phyloP scores from a whole-genome alignment of 2,797 vertebrate species.

The Anableps anableps region DNA sequence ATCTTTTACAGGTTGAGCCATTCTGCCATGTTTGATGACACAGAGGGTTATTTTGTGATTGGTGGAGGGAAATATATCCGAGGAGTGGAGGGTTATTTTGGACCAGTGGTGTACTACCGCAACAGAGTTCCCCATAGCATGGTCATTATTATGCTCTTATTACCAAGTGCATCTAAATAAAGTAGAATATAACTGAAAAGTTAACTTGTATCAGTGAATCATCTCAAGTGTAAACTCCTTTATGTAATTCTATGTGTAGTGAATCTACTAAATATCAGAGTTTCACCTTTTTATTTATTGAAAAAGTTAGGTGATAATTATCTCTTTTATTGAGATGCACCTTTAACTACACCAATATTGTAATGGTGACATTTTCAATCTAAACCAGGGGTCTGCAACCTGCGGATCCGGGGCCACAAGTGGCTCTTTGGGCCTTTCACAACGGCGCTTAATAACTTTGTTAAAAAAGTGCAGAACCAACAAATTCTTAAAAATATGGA shows the following conservation, averaged over 20 bases:
- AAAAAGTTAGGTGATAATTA: background rate
- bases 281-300: background rate
- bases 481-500: no score
- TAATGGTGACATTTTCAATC: background rate
- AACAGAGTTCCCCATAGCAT: slow-evolving; percentile 56
- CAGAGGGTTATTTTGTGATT: slow-evolving; percentile 81
- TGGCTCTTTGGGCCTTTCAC: no score
- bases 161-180: background rate
- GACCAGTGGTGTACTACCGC: slow-evolving; percentile 78
- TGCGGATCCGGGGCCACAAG: no score
- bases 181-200: background rate
- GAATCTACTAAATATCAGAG: no score
- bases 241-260: no score
- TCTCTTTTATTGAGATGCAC: no score
- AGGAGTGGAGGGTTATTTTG: slow-evolving; percentile 81
- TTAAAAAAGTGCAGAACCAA: no score
- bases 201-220: background rate
- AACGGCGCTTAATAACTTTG: no score
- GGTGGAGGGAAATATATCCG: slow-evolving; percentile 77
- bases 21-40: slow-evolving; percentile 75
- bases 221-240: no score
- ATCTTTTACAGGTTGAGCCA: slow-evolving; percentile 63
- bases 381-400: no score
- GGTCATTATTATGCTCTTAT: slow-evolving; percentile 59
- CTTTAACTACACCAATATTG: no score